Evolutionary conservation across 2,797 vertebrate genomes (phyloP).

Genomic region (Leptoclinus maculatus): DNA sequence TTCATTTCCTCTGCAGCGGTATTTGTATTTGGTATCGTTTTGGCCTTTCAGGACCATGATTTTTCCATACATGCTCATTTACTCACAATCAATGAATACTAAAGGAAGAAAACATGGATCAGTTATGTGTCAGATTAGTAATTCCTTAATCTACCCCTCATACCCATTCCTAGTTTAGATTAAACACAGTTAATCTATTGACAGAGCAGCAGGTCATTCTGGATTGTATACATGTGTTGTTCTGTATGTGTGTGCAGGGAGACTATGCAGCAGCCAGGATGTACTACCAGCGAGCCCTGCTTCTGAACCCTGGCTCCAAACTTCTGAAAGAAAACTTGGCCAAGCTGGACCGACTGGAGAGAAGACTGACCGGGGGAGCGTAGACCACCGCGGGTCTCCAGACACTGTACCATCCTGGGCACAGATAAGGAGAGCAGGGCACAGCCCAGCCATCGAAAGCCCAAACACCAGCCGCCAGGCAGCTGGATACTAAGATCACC

Average conservation of each 20-base stretch:
- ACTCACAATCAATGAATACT: background rate
- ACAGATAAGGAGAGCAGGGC: constrained; percentile 4
- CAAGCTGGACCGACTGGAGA: constrained; percentile 94
- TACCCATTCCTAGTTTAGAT: background rate
- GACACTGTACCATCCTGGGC: constrained; percentile 5
- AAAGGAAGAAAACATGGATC: background rate
- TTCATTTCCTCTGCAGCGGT: too few relatives aligned
- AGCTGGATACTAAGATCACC: background rate
- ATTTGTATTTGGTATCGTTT: too few relatives aligned
- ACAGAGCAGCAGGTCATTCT: background rate
- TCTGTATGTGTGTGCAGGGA: constrained; percentile 81
- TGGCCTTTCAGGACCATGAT: too few relatives aligned
- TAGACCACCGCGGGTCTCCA: constrained; percentile 38
- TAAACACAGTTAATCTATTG: background rate
- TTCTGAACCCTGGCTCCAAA: constrained; percentile 92
- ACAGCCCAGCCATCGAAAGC: background rate
- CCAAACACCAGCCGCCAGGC: constrained; percentile 21
- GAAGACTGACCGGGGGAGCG: constrained; percentile 84
- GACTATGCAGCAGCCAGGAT: constrained; percentile 91
- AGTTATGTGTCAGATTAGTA: background rate
- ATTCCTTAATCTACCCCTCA: background rate
- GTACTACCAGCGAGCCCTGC: constrained; percentile 92
- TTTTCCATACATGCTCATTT: background rate
- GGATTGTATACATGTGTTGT: background rate
- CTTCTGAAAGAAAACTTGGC: constrained; percentile 95